Percentiles rank a stretch among this genome's conserved stretches.
These are phyloP conservation scores for Sphenodon punctatus DNA, from an alignment of 2,797 vertebrate genomes.

Conservation along the genomic window DNA sequence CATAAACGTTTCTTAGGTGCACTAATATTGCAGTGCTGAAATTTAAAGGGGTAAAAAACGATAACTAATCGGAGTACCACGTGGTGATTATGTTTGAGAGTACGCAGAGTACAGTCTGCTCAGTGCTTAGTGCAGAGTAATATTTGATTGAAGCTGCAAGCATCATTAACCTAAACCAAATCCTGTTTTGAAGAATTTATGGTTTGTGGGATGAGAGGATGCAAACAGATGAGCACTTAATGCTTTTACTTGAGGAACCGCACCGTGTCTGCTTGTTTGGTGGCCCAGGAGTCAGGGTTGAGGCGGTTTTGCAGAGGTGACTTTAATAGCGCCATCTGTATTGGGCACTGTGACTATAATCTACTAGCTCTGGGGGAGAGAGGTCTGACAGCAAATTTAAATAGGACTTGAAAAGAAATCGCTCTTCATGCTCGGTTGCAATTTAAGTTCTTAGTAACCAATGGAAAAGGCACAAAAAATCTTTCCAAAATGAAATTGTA, in stretches of 20 bases:
- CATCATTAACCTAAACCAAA: background rate
- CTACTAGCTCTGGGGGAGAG: too few species aligned
- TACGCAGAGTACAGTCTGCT: background rate
- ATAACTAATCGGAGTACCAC: background rate
- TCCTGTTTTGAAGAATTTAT: background rate
- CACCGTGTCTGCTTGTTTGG: background rate
- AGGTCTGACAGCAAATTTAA: background rate
- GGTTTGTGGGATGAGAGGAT: background rate
- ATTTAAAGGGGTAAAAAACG: background rate
- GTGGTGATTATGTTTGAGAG: background rate
- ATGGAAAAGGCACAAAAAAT: background rate
- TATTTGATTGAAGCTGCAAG: background rate
- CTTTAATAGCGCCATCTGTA: too few species aligned
- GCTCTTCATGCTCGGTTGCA: background rate
- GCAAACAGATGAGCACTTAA: background rate
- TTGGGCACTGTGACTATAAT: too few species aligned
- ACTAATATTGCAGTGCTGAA: accelerated
- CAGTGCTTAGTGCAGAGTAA: background rate
- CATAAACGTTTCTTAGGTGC: accelerated
- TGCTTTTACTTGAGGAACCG: background rate
- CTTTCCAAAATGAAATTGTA: background rate
- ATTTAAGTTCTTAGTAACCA: background rate
- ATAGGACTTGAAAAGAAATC: background rate
- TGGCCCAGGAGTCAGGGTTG: too few species aligned
- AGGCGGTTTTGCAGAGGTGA: too few species aligned